Evolutionary conservation across 2,888 invertebrate genomes (phyloP).

Genomic region (Chrysopilus asiliformis): DNA sequence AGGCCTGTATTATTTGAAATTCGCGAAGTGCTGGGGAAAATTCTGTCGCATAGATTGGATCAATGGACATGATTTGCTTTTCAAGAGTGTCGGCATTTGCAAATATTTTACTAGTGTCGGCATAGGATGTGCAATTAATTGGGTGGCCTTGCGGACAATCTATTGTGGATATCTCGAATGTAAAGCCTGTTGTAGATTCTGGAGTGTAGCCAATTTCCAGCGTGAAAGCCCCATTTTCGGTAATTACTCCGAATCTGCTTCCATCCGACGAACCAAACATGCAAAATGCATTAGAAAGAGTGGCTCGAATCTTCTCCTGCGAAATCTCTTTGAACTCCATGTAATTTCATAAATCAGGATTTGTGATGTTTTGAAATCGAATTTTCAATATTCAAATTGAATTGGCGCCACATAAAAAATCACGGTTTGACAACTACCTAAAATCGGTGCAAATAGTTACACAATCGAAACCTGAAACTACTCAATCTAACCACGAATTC

Average conservation of each 20-base stretch:
- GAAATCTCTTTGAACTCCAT: background rate
- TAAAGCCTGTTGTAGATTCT: background rate
- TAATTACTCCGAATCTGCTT: no score
- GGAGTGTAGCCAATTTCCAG: background rate
- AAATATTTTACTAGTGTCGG: background rate
- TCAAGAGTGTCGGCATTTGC: conserved; percentile 16
- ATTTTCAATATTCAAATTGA: no score
- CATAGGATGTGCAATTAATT: background rate
- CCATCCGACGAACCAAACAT: background rate
- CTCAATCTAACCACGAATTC: no score
- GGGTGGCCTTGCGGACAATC: background rate
- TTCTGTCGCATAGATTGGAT: conserved; percentile 22
- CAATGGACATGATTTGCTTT: conserved; percentile 23
- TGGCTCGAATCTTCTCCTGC: background rate
- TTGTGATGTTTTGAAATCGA: no score
- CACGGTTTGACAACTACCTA: no score
- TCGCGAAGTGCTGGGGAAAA: conserved; percentile 18
- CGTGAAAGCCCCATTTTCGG: no score
- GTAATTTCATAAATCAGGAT: no score
- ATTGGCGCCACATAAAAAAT: no score
- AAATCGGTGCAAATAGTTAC: no score
- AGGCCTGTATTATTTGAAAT: conserved; percentile 13
- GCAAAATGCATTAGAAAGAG: background rate
- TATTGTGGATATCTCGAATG: background rate
- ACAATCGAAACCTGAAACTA: no score